Evolutionary conservation across 2,113 vertebrate genomes (phyloP), one percentile per base, ranked within the genome.

Genomic region (Malurus cyaneus): DNA sequence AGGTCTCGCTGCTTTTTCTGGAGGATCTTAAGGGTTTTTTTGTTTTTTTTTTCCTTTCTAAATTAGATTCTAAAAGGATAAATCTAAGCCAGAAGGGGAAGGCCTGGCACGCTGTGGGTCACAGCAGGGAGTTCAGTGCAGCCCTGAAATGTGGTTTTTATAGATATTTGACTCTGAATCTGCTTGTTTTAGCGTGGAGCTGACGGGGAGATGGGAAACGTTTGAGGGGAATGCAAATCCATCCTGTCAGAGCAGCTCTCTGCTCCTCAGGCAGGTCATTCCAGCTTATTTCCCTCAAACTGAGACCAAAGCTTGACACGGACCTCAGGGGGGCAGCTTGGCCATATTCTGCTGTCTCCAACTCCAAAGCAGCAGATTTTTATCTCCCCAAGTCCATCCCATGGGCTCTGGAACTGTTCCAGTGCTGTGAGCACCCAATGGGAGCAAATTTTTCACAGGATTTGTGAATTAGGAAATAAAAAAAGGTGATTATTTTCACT

Each of bases 211-310:
- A 28, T 6, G 41, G 62, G 86, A 56, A 70, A 86, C 3, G 0
- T 42, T 25, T 14, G 77, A 46, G 70, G 69, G 44, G 24, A 41
- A 86, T 10, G 73, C 67, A 93, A 71, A 86, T 52, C 32, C 3
- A 7, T 36, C 65, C 0, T 8, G 14, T 67, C 44, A 53, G 69
- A 11, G 57, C 23, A 2, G 26, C 53, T 16, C 46, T 8, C 80
- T 52, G 79, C 94, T 97, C 94, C 91, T 71, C 86, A 6, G 91
- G 91, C 89, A 5, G 77, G 24, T 39, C 77, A 11, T 86, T 93
- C 56, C 5, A 16, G 44, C 88, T 76, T 25, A 41, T 67, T 76
- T 78, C 39, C 69, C 70, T 92, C 92, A 79, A 36, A 61, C 2
- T 32, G 65, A 72, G 91, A 72, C 65, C 72, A 59, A 29, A 81